These are phyloP conservation scores for Euphonia xanthogaster DNA, from an alignment of 2,797 vertebrate species.

Conservation along the genomic window DNA sequence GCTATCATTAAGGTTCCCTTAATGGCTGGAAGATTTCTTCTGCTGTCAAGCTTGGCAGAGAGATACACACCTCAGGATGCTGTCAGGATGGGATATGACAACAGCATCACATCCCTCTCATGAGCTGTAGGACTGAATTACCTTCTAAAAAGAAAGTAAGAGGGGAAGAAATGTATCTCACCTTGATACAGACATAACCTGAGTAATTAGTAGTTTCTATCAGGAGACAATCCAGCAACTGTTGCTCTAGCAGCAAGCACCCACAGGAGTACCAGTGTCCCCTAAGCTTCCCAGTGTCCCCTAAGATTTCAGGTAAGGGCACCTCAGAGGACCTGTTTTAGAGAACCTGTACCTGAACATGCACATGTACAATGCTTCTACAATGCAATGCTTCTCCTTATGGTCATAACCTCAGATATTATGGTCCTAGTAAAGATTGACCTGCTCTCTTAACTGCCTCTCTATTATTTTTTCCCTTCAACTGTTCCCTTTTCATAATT, in stretches of 20 bases:
- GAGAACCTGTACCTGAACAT: background rate
- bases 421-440: background rate
- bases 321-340: background rate
- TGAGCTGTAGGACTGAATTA: background rate
- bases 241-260: background rate
- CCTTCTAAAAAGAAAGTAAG: background rate
- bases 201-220: background rate
- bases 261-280: background rate
- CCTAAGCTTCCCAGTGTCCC: background rate
- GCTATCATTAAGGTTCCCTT: background rate
- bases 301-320: background rate
- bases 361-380: background rate
- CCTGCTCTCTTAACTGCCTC: background rate
- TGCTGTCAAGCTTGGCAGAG: background rate
- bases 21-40: background rate
- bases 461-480: background rate
- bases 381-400: background rate
- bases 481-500: background rate
- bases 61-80: background rate
- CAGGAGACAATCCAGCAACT: background rate
- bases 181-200: background rate
- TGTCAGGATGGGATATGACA: background rate
- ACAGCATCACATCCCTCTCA: background rate
- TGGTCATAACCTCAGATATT: background rate
- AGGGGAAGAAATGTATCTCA: background rate